Evolutionary conservation across 2,797 vertebrate species (phyloP).

Genomic region (Sarcophilus harrisii): DNA sequence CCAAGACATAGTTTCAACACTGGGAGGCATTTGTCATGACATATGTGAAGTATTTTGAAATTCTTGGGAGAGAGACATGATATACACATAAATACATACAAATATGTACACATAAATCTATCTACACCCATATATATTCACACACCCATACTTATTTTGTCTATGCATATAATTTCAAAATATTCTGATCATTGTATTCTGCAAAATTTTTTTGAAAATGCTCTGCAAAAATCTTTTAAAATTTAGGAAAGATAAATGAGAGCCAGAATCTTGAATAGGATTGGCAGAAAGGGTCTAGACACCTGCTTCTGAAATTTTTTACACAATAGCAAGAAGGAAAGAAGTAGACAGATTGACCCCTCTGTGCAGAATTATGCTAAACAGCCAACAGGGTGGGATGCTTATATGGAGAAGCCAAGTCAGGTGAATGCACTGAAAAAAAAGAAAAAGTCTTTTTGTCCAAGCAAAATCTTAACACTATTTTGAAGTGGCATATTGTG

Average conservation of each 20-base stretch:
- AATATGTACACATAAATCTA: not conserved
- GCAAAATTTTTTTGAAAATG: not conserved
- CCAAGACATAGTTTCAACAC: not conserved
- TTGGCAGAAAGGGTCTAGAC: conserved; percentile 6
- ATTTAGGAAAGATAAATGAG: not conserved
- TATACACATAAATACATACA: not conserved
- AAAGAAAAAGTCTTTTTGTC: conserved; percentile 68
- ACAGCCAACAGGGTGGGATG: conserved; percentile 77
- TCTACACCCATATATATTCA: not conserved
- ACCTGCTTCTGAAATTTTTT: conserved; percentile 21
- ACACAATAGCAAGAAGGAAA: conserved; percentile 66
- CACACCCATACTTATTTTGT: not conserved
- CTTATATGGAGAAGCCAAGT: conserved; percentile 76
- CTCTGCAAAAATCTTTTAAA: too few relatives aligned
- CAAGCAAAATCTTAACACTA: conserved; percentile 71
- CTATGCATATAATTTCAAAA: not conserved
- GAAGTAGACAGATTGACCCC: conserved; percentile 70
- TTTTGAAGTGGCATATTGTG: conserved; percentile 55
- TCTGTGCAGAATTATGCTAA: conserved; percentile 74
- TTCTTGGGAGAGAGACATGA: conserved; percentile 12
- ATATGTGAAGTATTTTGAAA: not conserved
- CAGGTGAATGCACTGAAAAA: conserved; percentile 62
- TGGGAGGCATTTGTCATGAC: conserved; percentile 6
- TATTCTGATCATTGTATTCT: not conserved
- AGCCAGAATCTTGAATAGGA: not conserved